Percentiles rank a stretch among this genome's conserved stretches.
These are phyloP conservation scores for Garrulus glandarius DNA, from an alignment of 2,797 vertebrate genomes.

Conservation along the genomic window DNA sequence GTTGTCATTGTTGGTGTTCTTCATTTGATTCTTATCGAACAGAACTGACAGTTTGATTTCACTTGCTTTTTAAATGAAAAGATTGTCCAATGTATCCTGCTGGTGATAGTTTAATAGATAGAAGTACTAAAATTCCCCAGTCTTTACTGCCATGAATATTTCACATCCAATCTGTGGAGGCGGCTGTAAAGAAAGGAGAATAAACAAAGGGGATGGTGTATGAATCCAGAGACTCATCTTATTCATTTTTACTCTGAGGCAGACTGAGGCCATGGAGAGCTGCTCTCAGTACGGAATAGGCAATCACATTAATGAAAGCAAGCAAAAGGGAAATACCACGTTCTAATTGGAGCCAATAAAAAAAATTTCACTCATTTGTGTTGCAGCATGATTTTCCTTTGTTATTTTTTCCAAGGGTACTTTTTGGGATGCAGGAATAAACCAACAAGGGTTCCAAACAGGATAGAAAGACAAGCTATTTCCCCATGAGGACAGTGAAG, in stretches of 20 bases:
- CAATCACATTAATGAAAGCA: not conserved
- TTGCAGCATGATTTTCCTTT: not conserved
- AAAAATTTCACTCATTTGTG: not conserved
- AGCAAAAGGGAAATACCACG: fast-evolving
- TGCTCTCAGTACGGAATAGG: not conserved
- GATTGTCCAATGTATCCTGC: not conserved
- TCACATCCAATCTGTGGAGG: not conserved
- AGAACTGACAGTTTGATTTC: not conserved
- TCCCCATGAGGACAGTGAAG: not conserved
- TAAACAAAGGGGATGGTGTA: not conserved
- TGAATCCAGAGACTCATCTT: not conserved
- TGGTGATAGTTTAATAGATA: not conserved
- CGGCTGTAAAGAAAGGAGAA: not conserved
- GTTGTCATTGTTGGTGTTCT: not conserved
- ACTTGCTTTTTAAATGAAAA: not conserved
- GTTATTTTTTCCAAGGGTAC: not conserved
- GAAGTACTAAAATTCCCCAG: not conserved
- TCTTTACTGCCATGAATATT: not conserved
- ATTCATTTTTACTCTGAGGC: not conserved
- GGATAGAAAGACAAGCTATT: not conserved
- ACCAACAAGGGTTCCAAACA: not conserved
- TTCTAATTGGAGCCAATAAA: not conserved
- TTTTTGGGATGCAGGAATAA: not conserved
- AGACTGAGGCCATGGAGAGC: not conserved
- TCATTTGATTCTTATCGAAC: not conserved